Base-by-base conservation (phyloP, 1,140 invertebrate species). In the Liolophura sinensis region DNA sequence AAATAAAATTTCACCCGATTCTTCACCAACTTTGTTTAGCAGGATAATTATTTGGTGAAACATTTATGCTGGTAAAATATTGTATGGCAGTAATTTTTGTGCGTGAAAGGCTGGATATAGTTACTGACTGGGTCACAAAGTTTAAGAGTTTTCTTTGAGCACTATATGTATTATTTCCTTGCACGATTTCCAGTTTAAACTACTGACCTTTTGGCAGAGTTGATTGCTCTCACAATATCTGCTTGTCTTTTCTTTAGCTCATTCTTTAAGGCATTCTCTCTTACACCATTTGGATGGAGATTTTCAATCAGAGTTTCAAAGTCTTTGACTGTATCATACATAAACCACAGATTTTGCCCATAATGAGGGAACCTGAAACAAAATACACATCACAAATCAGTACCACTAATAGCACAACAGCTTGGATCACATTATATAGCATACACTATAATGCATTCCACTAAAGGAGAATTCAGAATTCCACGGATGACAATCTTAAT, bases 291-390 rank as follows among this genome's bases (percentile, higher is more conserved):
- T 11, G 72, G 75, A 59, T 83, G 77, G 1, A 85, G 74, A 46
- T 67, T 65, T 9, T 79, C 73, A 20, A 84, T 60, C 9, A 85
- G 67, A 20, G 62, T 60, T 51, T 83, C 78, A 9, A 85, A 61
- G 18, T 83, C 80, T 49, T 79, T 76, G 40, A 78, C 55, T 9
- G 72, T 73, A n/a, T 75, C 73, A 66, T 78, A 83, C 5, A 72
- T 75, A 68, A 82, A 84, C 81, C 82, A 85, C 47, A 84, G 61
- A 67, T 85, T 86, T 70, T 86, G 83, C 18, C 84, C 82, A 60
- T 68, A 60, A 58, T 73, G 75, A 20, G 84, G 84, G 66, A 81
- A 62, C 48, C 84, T 86, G 47, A 63, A 73, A 71, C 62, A 55
- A 58, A 57, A 24, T 22, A 16, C 31, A 40, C 9, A 40, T 40